Evolutionary conservation across 2,797 vertebrate species (phyloP).

Genomic region (Tachyglossus aculeatus): DNA sequence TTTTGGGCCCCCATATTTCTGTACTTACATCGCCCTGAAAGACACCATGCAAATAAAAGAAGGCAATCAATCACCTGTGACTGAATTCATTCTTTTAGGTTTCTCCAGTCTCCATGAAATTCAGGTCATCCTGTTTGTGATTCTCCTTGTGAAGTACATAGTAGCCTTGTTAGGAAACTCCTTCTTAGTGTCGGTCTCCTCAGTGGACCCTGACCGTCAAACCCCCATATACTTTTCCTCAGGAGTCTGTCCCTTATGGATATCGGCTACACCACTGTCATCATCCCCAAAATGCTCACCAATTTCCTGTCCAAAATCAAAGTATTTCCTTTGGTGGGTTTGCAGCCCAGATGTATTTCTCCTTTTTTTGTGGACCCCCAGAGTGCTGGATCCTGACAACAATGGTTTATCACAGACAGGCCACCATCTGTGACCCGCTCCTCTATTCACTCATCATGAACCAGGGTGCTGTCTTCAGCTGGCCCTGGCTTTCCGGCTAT

Average conservation of each 20-base stretch:
- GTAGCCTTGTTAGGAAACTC: too few species aligned
- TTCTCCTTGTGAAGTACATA: too few species aligned
- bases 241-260: conserved; percentile 44
- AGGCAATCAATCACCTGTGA: too few species aligned
- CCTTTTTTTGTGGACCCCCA: conserved; percentile 43
- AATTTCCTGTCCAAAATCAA: conserved; percentile 22
- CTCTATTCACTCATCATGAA: conserved; percentile 38
- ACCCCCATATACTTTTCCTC: conserved; percentile 57
- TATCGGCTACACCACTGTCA: conserved; percentile 43
- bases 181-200: conserved; percentile 41
- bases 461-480: too few species aligned
- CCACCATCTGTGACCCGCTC: conserved; percentile 39
- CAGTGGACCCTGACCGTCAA: conserved; percentile 31
- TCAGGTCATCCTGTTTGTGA: too few species aligned
- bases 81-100: too few species aligned
- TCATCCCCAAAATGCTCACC: conserved; percentile 33
- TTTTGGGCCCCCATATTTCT: too few species aligned
- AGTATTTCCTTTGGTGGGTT: conserved; percentile 41
- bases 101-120: too few species aligned
- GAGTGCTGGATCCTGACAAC: conserved; percentile 42
- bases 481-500: too few species aligned
- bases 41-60: too few species aligned
- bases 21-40: too few species aligned
- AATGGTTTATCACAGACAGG: conserved; percentile 46
- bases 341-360: conserved; percentile 43